These are phyloP conservation scores for Drosophila conformis DNA, from an alignment of 2,888 invertebrate genomes.

Conservation along the genomic window DNA sequence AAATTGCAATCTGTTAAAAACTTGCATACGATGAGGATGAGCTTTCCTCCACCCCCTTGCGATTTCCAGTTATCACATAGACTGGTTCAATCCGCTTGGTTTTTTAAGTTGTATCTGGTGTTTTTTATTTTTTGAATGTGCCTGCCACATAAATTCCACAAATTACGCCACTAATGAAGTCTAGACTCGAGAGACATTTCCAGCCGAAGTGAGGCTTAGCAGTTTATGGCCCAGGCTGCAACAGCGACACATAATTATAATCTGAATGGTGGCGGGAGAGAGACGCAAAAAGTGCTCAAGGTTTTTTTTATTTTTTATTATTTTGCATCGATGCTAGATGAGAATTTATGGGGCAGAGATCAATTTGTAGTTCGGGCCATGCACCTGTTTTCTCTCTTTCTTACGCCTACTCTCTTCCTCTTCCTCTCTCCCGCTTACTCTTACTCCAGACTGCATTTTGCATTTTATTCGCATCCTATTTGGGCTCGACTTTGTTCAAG, in stretches of 20 bases:
- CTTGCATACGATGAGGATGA: slow-evolving; percentile 31
- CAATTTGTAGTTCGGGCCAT: slow-evolving; percentile 23
- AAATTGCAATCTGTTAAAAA: slow-evolving; percentile 61
- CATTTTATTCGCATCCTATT: neutral
- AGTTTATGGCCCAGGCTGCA: slow-evolving; percentile 43
- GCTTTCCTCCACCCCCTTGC: neutral
- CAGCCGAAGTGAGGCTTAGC: slow-evolving; percentile 31
- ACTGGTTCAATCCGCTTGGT: slow-evolving; percentile 46
- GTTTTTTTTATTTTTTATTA: neutral
- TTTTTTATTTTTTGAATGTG: slow-evolving; percentile 53
- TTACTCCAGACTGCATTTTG: neutral
- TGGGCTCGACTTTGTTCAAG: neutral
- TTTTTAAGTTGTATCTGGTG: slow-evolving; percentile 37
- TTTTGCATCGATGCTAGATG: slow-evolving; percentile 23
- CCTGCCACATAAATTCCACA: slow-evolving; percentile 77
- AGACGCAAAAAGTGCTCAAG: slow-evolving; percentile 11
- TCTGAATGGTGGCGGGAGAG: neutral
- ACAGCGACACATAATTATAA: slow-evolving; percentile 7
- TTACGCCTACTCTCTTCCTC: neutral
- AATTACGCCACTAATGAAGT: slow-evolving; percentile 75
- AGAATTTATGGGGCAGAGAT: slow-evolving; percentile 40
- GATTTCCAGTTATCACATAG: slow-evolving; percentile 47
- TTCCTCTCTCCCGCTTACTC: neutral
- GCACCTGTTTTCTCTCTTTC: neutral
- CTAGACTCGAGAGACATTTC: slow-evolving; percentile 42